Evolutionary conservation across 2,888 invertebrate genomes (phyloP).

Genomic region (Protula sp.): DNA sequence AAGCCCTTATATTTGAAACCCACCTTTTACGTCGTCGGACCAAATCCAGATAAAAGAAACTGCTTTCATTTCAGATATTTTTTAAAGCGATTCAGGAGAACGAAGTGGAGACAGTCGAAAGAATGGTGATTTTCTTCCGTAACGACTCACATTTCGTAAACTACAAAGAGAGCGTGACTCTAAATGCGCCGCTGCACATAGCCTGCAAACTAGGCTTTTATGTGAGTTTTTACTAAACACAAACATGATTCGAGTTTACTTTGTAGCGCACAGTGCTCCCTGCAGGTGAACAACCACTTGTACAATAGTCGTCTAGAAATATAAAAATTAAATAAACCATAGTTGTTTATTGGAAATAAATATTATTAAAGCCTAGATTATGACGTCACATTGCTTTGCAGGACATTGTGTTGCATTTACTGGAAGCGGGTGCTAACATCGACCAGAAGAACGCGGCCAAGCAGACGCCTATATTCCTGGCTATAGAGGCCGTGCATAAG

Average conservation of each 20-base stretch:
- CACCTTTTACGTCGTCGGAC: too few species aligned
- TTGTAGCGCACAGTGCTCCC: too few species aligned
- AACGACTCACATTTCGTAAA: conserved; percentile 45
- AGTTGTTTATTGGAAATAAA: too few species aligned
- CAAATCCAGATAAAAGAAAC: too few species aligned
- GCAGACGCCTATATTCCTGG: conserved; percentile 43
- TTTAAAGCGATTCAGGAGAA: conserved; percentile 43
- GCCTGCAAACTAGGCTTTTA: conserved; percentile 45
- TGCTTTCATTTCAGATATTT: conserved; percentile 27
- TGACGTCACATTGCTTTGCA: too few species aligned
- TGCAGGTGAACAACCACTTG: too few species aligned
- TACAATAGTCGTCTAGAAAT: too few species aligned
- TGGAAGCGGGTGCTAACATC: conserved; percentile 49
- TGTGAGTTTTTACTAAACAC: too few species aligned
- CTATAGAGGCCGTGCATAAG: conserved; percentile 47
- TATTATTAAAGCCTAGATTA: too few species aligned
- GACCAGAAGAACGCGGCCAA: conserved; percentile 42
- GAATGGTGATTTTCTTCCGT: conserved; percentile 47
- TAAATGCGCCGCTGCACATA: conserved; percentile 46
- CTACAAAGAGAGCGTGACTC: conserved; percentile 41
- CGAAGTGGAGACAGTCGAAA: conserved; percentile 43
- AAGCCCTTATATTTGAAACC: too few species aligned
- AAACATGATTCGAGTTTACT: too few species aligned
- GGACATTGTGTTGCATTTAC: conserved; percentile 40
- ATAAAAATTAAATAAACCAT: too few species aligned